These are phyloP conservation scores for Brachionus koreanus DNA, from an alignment of 1,140 invertebrate genomes.

Conservation along the genomic window DNA sequence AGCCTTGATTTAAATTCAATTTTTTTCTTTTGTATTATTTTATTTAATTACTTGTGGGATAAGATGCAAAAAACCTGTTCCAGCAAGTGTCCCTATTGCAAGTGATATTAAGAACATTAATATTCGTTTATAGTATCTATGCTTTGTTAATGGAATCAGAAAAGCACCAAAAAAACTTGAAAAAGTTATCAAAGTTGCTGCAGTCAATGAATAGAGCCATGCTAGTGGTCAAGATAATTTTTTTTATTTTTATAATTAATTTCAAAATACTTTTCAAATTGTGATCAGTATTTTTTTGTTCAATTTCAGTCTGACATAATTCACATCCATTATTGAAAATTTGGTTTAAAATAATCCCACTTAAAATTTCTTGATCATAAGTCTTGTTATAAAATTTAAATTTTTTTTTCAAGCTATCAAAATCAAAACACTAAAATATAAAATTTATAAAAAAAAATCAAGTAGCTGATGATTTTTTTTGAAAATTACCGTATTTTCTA, in stretches of 20 bases:
- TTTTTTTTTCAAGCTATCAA: background rate
- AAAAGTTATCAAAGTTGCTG: conserved; percentile 65
- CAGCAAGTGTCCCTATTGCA: conserved; percentile 7
- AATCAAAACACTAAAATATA: background rate
- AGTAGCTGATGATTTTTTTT: background rate
- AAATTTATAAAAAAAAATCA: background rate
- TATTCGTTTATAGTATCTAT: conserved; percentile 61
- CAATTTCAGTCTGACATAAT: background rate
- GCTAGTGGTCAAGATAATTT: conserved; percentile 46
- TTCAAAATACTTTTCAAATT: background rate
- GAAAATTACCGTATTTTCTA: background rate
- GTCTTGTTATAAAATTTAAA: background rate
- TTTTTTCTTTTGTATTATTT: background rate
- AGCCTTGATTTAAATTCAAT: background rate
- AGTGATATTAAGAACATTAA: conserved; percentile 54
- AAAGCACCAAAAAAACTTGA: conserved; percentile 65
- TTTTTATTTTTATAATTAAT: background rate
- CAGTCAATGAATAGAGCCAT: conserved; percentile 65
- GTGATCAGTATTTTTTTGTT: background rate
- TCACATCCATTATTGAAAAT: background rate
- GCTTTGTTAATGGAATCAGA: conserved; percentile 65
- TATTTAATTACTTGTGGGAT: background rate
- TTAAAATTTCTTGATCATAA: background rate
- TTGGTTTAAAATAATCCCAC: background rate
- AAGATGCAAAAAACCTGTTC: conserved; percentile 31